Evolutionary conservation across 2,888 invertebrate species (phyloP), one percentile per base, ranked within the genome.

Genomic region (Strigamia maritima): DNA sequence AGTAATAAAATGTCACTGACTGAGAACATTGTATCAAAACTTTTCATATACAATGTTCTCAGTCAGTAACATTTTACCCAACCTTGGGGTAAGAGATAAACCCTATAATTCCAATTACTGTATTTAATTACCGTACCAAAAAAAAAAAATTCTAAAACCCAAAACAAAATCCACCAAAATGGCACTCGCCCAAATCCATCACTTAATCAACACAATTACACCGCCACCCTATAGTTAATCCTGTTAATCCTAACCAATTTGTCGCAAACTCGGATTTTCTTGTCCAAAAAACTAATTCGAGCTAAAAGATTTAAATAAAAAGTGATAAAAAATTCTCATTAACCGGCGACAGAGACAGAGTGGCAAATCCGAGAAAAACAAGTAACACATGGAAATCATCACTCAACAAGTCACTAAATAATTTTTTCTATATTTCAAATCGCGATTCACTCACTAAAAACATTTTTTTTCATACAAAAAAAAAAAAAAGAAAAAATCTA

Each of bases 351-450:
- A 54, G 54, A 54, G 54, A 54, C 54, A 54, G 54, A 54, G 54
- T 54, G 54, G 54, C 22, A 19, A n/a, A 54, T 22, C 4, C 3
- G 19, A 19, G 54, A 54, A 54, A 54, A 54, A 54, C 54, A n/a
- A 54, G 19, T 54, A 54, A n/a, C 54, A 54, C 54, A 54, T 54
- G 54, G 54, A 54, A 54, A 54, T 54, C 54, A 54, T 54, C 54
- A 54, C 54, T 54, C 54, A 54, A n/a, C 54, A 22, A 16, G 54
- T 54, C 54, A 54, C 19, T 54, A 54, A 54, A 54, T 19, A 19
- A n/a, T 54, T 54, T 54, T 54, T 54, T n/a, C 44, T 4, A 1
- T 16, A 44, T 44, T 44, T 44, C n/a, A 3, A 44, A 44, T 44
- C n/a, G 44, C n/a, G 10, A 44, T 44, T 10, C 4, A 44, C 16